A percentile compares a stretch with the other conserved stretches of the same genome.
Evolutionary conservation across 2,797 vertebrate species (phyloP).

Genomic region (Stomatorhinus walkeri): DNA sequence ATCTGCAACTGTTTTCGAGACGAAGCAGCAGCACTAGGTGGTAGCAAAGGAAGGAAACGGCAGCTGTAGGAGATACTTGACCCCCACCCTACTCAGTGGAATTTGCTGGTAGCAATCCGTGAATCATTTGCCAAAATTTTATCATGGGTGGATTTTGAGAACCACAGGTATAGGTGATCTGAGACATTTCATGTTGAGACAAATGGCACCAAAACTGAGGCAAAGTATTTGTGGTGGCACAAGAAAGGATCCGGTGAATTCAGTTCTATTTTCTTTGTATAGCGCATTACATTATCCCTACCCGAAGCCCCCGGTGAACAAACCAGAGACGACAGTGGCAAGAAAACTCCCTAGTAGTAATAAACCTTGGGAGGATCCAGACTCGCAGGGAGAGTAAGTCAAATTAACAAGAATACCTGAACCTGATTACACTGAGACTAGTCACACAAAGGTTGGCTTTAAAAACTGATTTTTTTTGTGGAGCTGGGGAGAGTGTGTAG

Average conservation of each 20-base stretch:
- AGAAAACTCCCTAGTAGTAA: not conserved
- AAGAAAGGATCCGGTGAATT: not conserved
- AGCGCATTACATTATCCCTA: not conserved
- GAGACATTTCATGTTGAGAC: not conserved
- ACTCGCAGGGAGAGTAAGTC: not conserved
- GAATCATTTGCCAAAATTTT: not conserved
- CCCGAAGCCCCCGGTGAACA: not conserved
- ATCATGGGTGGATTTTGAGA: not conserved
- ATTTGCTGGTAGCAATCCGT: not conserved
- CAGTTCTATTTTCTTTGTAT: not conserved
- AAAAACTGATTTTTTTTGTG: not conserved
- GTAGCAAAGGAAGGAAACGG: not conserved
- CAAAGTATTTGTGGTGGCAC: not conserved
- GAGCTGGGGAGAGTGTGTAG: not conserved
- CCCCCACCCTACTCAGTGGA: not conserved
- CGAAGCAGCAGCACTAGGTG: not conserved
- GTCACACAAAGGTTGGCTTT: not conserved
- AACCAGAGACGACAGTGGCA: not conserved
- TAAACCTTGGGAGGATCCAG: not conserved
- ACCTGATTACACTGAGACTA: not conserved
- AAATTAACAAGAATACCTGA: not conserved
- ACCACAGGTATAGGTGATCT: not conserved
- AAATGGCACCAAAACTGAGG: not conserved
- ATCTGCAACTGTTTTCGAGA: not conserved
- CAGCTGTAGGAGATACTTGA: not conserved